Base-by-base conservation (phyloP, 2,113 vertebrate genomes). In the Bombycilla garrulus region DNA sequence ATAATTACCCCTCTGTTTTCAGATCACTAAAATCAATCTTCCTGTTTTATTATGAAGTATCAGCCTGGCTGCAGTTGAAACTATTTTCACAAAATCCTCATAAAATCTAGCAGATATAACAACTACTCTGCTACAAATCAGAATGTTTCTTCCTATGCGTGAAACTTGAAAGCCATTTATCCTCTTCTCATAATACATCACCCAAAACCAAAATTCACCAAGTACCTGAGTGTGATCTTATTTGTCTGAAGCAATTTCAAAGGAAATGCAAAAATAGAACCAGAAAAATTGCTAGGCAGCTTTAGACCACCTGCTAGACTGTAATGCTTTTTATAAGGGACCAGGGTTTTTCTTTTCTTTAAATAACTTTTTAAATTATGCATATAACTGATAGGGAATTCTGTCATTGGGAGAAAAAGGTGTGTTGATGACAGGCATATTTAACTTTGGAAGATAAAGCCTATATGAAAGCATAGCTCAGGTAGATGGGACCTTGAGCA, bases 1-100 rank as follows among this genome's bases (percentile, higher is more conserved):
- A 96, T 95, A 96, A 96, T 95, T 95, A 93, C 92, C 96, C 71
- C 85, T 94, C 79, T 94, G 90, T 88, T 96, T 87, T 96, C 92
- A 92, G 76, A 94, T 88, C 92, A 81, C 87, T 90, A 92, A 90
- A 92, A 96, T 95, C 71, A 94, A 96, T 97, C 94, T 91, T 92
- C 45, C 83, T 72, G 62, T 85, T 95, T 90, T 93, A 35, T 94
- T 95, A 58, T 79, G 78, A 88, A 86, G 44, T 73, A 76, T 92
- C 85, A 64, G 64, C 22, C 60, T 95, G 82, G 38, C 23, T 92
- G 48, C 48, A 48, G 22, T 57, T 61, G 57, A 84, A 92, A 65
- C 6, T 66, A 23, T 85, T 86, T 92, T 85, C 81, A 58, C 38
- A 83, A 54, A 95, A 62, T 56, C 47, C 51, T 80, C 56, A 56